Base-by-base conservation (phyloP, 2,797 vertebrate genomes). In the Prunella strophiata region DNA sequence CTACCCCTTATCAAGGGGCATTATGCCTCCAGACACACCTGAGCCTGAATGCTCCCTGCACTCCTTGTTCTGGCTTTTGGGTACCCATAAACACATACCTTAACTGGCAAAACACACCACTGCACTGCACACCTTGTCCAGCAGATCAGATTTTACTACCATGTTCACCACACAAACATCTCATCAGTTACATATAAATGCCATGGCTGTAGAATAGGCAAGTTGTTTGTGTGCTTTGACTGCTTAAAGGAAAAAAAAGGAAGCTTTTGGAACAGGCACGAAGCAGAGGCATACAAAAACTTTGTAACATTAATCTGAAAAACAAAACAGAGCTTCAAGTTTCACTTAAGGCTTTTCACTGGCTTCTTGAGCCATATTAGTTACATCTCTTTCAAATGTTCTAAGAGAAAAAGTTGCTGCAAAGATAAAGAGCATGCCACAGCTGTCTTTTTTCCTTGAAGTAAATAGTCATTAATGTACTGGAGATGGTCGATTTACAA, bases 81-180 rank as follows among this genome's bases (percentile, higher is more conserved):
- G 15, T 51, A 34, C n/a, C 68, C 26, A 0, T 4, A 67, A 50
- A 45, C 12, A 74, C 5, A 0, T 5, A n/a, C 0, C 2, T n/a
- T 34, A 76, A 75, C 47, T 66, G 16, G 45, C 54, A 45, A 88
- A 91, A 36, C 14, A 63, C 51, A 26, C 8, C 43, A 50, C 27
- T 27, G 16, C 50, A 22, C 16, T 43, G 12, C 8, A 22, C 6
- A 14, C 14, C 54, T 43, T 74, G 22, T 51, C 47, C 42, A 78
- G 52, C 48, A 91, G 38, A 82, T 67, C 21, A 52, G 16, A 58
- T 74, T 74, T 76, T 52, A 52, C 61, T 23, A 14, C 62, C 27
- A 7, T 14, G 18, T 10, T 63, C 48, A 71, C 45, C 65, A 88
- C 13, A 36, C 18, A 73, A 76, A 43, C 30, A 61, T 16, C 65